Conservation (phyloP, 1,140 invertebrate genomes). For the Pseudoatta argentina region DNA sequence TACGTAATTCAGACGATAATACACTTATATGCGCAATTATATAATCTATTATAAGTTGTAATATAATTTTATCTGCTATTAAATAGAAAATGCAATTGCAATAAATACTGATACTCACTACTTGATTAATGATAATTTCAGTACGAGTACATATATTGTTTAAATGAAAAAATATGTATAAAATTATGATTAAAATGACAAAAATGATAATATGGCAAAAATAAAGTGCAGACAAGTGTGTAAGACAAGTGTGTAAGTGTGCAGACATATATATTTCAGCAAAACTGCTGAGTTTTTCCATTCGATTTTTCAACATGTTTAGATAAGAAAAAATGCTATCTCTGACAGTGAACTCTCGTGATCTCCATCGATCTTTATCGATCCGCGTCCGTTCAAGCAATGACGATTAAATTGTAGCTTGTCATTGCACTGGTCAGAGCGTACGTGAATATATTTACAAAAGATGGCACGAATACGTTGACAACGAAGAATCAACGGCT, state of each 20-base stretch:
- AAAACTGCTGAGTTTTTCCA: neutral
- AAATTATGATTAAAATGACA: neutral
- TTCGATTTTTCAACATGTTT: conserved; percentile 3
- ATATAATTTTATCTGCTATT: conserved; percentile 3
- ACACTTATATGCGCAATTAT: neutral
- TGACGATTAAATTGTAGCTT: neutral
- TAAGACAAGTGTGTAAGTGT: neutral
- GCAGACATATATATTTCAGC: neutral
- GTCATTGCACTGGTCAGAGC: neutral
- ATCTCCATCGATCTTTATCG: conserved; percentile 38
- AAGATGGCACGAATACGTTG: neutral
- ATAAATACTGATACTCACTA: too few relatives aligned
- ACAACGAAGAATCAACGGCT: neutral
- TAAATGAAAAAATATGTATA: neutral
- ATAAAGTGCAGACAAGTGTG: neutral
- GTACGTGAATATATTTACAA: neutral
- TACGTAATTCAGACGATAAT: conserved; percentile 2
- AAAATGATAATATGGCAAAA: neutral
- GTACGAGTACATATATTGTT: neutral
- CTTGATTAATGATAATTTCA: neutral
- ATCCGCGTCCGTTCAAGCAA: neutral
- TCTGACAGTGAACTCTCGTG: conserved; percentile 41
- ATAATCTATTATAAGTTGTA: neutral
- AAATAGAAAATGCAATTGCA: neutral
- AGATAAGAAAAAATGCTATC: conserved; percentile 31